Evolutionary conservation across 2,113 vertebrate genomes (phyloP), one percentile per base, ranked within the genome.

Genomic region (Oncorhynchus nerka): DNA sequence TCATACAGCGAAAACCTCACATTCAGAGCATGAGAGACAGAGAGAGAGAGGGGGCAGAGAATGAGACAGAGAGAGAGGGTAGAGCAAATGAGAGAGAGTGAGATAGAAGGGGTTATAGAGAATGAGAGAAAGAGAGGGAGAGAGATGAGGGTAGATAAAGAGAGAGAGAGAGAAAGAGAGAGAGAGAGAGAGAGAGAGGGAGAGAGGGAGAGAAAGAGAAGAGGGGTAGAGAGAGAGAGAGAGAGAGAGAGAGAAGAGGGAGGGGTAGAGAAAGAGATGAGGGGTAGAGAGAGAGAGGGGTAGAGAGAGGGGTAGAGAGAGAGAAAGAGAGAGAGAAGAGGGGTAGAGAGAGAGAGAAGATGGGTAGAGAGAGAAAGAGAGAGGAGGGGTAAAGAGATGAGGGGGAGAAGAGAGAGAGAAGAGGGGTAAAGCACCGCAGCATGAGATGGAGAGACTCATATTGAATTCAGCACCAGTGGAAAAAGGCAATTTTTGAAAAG

Each of bases 381-480:
- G 32, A 34, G 6, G 28, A 28, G 6, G 34, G 34, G 34, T 34
- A 34, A 3, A 39, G 34, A 39, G 34, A 34, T 7, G 34, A 34
- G 6, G 34, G 34, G 39, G 34, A 1, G 39, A 6, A 34, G 39
- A 45, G 39, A 45, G 8, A 45, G 39, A 45, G 8, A 45, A 45
- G 39, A 45, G 39, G 39, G 39, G 9, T 28, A 28, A 28, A 28
- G 68, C 76, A 79, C 76, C 75, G 73, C 78, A 74, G 70, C 73
- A 68, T 66, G 51, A 69, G 74, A 73, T 64, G 39, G 9, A 73
- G 73, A 39, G 68, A 71, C 48, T 34, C 26, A 55, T 77, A 64
- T 74, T 68, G 49, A 78, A 81, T 87, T 88, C 82, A 93, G 92
- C 91, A 93, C 92, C 91, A 87, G 83, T 76, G 81, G 75, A 85